A percentile compares a stretch with the other conserved stretches of the same genome.
phyloP scores from a whole-genome alignment of 2,888 invertebrate genomes.

The Stramonita haemastoma region DNA sequence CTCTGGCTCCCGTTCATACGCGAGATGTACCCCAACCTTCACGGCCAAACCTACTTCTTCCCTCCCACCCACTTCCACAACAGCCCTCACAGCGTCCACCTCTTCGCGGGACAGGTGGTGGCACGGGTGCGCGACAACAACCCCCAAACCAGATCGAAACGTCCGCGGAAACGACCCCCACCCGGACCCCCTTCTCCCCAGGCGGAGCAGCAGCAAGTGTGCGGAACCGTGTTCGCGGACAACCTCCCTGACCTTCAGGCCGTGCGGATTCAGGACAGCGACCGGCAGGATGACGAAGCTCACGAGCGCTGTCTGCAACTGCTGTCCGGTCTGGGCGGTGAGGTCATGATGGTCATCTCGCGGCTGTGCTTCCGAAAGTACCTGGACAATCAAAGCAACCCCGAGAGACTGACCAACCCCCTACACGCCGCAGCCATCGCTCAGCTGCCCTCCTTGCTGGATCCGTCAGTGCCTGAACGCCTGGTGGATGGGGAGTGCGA shows the following conservation, averaged over 20 bases:
- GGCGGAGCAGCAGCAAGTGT: neutral
- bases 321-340: neutral
- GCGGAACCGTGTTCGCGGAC: neutral
- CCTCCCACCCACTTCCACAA: neutral
- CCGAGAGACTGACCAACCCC: neutral
- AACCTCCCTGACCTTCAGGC: neutral
- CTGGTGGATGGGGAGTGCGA: neutral
- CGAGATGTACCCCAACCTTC: neutral
- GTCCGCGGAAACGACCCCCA: neutral
- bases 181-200: neutral
- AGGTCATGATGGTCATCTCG: conserved; percentile 5
- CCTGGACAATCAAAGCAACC: conserved; percentile 3
- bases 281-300: neutral
- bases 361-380: neutral
- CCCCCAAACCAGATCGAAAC: neutral
- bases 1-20: neutral
- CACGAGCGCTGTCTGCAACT: neutral
- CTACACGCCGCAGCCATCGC: neutral
- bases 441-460: neutral
- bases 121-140: neutral
- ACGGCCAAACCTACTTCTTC: neutral
- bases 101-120: neutral
- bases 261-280: neutral
- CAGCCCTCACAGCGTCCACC: neutral
- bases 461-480: neutral